Conservation (phyloP, 2,888 invertebrate species). For the Pteria penguin region DNA sequence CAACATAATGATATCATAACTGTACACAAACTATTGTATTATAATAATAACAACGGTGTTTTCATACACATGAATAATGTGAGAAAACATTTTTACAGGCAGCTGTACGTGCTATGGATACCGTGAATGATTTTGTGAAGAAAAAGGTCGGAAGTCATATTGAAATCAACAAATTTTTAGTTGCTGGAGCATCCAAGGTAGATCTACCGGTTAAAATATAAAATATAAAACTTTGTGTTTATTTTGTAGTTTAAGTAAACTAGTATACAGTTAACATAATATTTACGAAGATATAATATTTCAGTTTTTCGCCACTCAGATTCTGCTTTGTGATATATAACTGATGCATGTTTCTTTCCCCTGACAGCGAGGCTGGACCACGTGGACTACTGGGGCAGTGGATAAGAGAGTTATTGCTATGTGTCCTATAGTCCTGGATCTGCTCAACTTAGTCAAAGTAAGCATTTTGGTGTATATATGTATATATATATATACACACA, state of each 20-base stretch:
- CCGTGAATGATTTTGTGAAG: constrained; percentile 53
- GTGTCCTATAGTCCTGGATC: constrained; percentile 74
- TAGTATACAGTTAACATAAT: background rate
- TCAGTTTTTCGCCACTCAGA: too few species aligned
- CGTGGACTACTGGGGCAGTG: constrained; percentile 73
- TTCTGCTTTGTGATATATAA: too few species aligned
- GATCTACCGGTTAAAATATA: too few species aligned
- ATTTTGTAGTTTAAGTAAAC: too few species aligned
- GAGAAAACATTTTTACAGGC: constrained; percentile 61
- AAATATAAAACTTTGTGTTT: too few species aligned
- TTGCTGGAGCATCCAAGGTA: constrained; percentile 74
- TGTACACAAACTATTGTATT: too few species aligned
- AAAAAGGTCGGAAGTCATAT: constrained; percentile 35
- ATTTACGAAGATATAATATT: background rate
- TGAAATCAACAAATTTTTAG: constrained; percentile 54
- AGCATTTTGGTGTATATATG: too few species aligned
- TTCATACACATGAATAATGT: too few species aligned
- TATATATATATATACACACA: too few species aligned
- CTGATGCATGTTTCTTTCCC: too few species aligned
- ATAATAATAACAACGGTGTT: too few species aligned
- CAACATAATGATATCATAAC: too few species aligned
- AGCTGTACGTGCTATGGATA: constrained; percentile 64
- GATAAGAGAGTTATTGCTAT: constrained; percentile 71
- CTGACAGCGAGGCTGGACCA: constrained; percentile 75
- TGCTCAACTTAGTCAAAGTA: constrained; percentile 68